Evolutionary conservation across 2,113 vertebrate genomes (phyloP).

Genomic region (Donacobius atricapilla): DNA sequence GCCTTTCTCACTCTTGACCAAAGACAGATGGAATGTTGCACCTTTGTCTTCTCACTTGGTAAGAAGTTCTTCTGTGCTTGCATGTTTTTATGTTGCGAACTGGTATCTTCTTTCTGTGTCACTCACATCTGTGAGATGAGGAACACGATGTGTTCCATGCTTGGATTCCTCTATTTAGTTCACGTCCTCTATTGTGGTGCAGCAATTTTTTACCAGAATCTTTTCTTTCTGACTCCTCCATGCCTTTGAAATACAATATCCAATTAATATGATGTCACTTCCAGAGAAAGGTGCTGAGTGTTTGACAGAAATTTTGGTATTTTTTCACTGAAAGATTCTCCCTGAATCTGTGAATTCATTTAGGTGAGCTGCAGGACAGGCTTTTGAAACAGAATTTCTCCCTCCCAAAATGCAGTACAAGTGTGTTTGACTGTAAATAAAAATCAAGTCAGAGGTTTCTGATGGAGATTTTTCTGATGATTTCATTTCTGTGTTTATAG

Average conservation of each 20-base stretch:
- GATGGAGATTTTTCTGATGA: neutral
- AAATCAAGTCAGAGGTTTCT: neutral
- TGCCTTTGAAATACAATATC: neutral
- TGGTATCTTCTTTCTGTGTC: neutral
- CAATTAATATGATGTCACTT: neutral
- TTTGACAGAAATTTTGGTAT: neutral
- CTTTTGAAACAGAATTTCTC: neutral
- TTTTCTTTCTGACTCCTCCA: neutral
- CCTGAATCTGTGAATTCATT: fast-evolving
- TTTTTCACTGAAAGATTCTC: neutral
- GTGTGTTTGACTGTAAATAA: neutral
- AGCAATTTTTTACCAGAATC: neutral
- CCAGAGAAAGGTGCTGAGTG: neutral
- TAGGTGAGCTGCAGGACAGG: neutral
- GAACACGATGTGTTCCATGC: neutral
- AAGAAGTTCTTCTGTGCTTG: neutral
- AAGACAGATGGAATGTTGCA: neutral
- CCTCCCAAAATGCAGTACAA: neutral
- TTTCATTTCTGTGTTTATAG: neutral
- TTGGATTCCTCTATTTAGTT: neutral
- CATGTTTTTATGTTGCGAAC: neutral
- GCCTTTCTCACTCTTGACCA: neutral
- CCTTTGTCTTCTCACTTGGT: neutral
- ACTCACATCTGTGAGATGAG: neutral
- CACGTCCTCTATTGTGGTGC: neutral